Conservation (phyloP, 2,888 invertebrate species). For the Mesorhabditis sp. region DNA sequence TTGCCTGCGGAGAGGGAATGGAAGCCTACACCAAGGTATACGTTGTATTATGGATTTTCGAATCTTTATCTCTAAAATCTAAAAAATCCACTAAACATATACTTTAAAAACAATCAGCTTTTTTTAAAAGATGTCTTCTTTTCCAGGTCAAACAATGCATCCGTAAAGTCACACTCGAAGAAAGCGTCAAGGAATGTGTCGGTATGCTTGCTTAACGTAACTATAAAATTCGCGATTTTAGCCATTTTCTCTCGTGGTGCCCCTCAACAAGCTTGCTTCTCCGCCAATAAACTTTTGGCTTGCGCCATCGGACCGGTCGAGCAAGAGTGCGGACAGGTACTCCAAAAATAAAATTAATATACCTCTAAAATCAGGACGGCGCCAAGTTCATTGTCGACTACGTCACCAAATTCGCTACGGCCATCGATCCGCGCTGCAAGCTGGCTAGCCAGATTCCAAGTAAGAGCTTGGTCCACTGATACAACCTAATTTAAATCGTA, state of each 20-base stretch:
- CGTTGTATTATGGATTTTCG: slow-evolving; percentile 18
- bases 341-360: not conserved
- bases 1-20: slow-evolving; percentile 48
- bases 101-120: not conserved
- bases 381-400: slow-evolving; percentile 40
- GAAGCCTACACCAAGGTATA: slow-evolving; percentile 38
- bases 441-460: slow-evolving; percentile 38
- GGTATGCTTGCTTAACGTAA: slow-evolving; percentile 2
- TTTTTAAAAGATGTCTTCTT: not conserved
- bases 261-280: slow-evolving; percentile 50
- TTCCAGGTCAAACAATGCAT: slow-evolving; percentile 41
- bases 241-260: slow-evolving; percentile 51
- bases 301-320: slow-evolving; percentile 44
- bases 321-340: slow-evolving; percentile 2
- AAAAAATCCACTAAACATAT: not conserved
- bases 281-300: slow-evolving; percentile 45
- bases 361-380: slow-evolving; percentile 19
- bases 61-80: slow-evolving; percentile 8
- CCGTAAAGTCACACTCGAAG: slow-evolving; percentile 22
- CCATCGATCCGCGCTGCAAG: slow-evolving; percentile 49
- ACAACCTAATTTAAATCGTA: not conserved
- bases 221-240: not conserved
- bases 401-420: slow-evolving; percentile 48
- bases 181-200: slow-evolving; percentile 42
- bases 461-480: slow-evolving; percentile 7